Conservation (phyloP, 2,888 invertebrate genomes). For the Synanthedon tipuliformis region DNA sequence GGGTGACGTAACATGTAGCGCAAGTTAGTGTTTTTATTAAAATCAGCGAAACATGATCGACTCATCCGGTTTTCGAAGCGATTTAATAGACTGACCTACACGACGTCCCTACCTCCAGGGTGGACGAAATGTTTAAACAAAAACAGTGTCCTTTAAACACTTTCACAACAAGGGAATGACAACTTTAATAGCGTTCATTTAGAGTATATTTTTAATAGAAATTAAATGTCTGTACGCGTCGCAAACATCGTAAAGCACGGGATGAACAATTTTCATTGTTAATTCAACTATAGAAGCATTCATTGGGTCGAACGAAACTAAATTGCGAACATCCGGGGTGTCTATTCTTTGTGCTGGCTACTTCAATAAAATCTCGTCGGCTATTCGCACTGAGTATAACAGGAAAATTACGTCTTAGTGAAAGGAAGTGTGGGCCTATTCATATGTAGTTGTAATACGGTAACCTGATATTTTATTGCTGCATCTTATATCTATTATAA, state of each 20-base stretch:
- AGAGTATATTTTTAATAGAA: conserved; percentile 5
- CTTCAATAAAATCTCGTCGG: conserved; percentile 29
- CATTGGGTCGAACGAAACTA: conserved; percentile 61
- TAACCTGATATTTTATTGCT: conserved; percentile 28
- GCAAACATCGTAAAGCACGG: conserved; percentile 24
- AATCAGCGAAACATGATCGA: conserved; percentile 57
- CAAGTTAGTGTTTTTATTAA: conserved; percentile 43
- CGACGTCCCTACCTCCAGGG: conserved; percentile 30
- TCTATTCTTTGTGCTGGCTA: conserved; percentile 44
- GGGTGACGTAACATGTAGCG: conserved; percentile 49
- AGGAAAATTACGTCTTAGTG: conserved; percentile 43
- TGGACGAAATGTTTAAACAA: conserved; percentile 2
- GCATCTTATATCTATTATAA: neutral
- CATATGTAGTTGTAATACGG: conserved; percentile 5
- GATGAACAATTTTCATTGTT: conserved; percentile 67
- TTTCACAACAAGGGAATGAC: conserved; percentile 4
- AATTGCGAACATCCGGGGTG: conserved; percentile 68
- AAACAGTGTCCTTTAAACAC: conserved; percentile 13
- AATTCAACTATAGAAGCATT: conserved; percentile 54
- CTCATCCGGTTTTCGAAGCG: conserved; percentile 53
- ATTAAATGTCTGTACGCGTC: neutral
- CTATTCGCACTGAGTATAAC: conserved; percentile 37
- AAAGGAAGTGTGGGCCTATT: conserved; percentile 24
- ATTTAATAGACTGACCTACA: conserved; percentile 65
- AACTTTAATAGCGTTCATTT: conserved; percentile 12